phyloP scores from a whole-genome alignment of 2,888 invertebrate species.

The Danaus chrysippus region DNA sequence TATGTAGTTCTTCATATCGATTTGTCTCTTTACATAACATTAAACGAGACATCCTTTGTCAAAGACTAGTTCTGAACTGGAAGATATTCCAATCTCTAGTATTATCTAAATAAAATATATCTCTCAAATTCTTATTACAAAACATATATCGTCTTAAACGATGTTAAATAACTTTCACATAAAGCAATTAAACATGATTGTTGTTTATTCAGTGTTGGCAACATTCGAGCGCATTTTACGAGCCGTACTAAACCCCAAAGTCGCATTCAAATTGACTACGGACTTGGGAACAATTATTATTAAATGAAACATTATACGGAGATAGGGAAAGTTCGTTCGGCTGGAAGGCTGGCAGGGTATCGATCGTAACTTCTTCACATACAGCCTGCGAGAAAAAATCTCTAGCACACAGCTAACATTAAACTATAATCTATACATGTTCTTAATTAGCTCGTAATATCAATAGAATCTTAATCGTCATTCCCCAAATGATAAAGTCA shows the following conservation, averaged over 20 bases:
- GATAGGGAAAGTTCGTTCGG: slow-evolving; percentile 15
- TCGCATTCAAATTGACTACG: slow-evolving; percentile 14
- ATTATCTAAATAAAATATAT: too few relatives aligned
- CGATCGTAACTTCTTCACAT: slow-evolving; percentile 29
- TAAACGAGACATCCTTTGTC: background rate
- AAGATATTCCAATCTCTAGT: too few relatives aligned
- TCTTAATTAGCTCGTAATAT: slow-evolving; percentile 41
- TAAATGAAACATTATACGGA: slow-evolving; percentile 18
- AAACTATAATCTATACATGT: slow-evolving; percentile 54
- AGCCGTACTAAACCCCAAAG: slow-evolving; percentile 6
- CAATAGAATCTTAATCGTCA: background rate
- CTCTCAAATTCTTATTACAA: too few relatives aligned
- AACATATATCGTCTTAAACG: too few relatives aligned
- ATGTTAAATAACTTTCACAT: too few relatives aligned
- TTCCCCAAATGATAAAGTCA: slow-evolving; percentile 5
- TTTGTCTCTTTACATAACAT: slow-evolving; percentile 40
- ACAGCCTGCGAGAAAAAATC: slow-evolving; percentile 29
- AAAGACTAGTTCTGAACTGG: slow-evolving; percentile 3
- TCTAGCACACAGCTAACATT: slow-evolving; percentile 43
- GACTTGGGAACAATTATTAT: slow-evolving; percentile 12
- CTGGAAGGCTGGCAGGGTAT: slow-evolving; percentile 30
- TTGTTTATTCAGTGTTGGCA: slow-evolving; percentile 3
- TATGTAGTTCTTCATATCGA: slow-evolving; percentile 42
- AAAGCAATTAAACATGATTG: background rate
- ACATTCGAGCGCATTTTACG: slow-evolving; percentile 1